Base-by-base conservation (phyloP, 2,888 invertebrate species). In the Eristalis arbustorum region DNA sequence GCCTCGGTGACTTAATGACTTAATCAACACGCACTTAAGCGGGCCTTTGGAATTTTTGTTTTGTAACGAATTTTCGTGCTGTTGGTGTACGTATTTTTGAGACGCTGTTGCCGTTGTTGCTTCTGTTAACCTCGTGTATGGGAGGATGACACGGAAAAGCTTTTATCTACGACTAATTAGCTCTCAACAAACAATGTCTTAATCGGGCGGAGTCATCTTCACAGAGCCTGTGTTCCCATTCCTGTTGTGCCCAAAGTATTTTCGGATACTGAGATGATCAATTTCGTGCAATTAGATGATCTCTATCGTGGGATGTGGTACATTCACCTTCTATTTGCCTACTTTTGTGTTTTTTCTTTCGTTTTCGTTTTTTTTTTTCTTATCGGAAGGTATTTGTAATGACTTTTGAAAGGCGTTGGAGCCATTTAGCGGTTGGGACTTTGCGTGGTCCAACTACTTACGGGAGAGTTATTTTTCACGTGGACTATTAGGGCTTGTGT, bases 111-210 rank as follows among this genome's bases (percentile, higher is more conserved):
- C 31, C 31, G 31, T 31, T 64, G 64, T 34, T 56, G 31, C 34
- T 42, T 34, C n/a, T 18, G 66, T 14, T 56, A 42, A 42, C 71
- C n/a, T 64, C 61, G 66, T 64, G 74, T 77, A 75, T 75, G 40
- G 81, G 71, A 62, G 49, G 84, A 89, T 79, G 88, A 89, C 89
- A 89, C 82, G 88, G 68, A 89, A 89, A 89, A 89, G 89, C 89
- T 89, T 89, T 89, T 89, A 89, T 89, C 89, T 89, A 77, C 80
- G 82, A 88, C 87, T 87, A 87, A 87, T 87, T 87, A 87, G 83
- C 81, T 72, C 75, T 75, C 78, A 61, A 72, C 87, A 78, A 79
- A 87, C 78, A 87, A 87, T 83, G 82, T 67, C 87, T 87, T 87
- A 78, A 87, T 87, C 87, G 82, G 73, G 67, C 56, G 75, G 62